These are phyloP conservation scores for Pachydiplax longipennis DNA, from an alignment of 2,888 invertebrate genomes.

Conservation along the genomic window DNA sequence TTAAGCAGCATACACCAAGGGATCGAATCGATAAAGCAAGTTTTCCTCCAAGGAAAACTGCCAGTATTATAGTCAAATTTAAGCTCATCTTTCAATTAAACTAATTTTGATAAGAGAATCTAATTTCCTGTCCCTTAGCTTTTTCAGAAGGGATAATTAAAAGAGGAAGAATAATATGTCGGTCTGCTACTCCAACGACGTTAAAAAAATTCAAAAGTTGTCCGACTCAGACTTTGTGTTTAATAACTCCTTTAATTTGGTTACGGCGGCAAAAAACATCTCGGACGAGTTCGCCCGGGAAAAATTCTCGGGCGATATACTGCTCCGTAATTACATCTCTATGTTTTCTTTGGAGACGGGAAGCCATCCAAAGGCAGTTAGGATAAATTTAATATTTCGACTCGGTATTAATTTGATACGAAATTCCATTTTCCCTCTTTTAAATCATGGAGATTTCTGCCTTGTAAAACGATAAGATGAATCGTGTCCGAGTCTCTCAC, in stretches of 20 bases:
- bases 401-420: background rate
- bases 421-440: background rate
- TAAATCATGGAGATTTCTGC: background rate
- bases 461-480: slow-evolving; percentile 14
- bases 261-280: background rate
- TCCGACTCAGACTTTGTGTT: background rate
- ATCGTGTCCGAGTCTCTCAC: background rate
- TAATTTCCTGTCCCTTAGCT: background rate
- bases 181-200: background rate
- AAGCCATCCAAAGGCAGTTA: background rate
- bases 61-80: background rate
- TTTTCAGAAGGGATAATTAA: background rate
- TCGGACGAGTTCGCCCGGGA: background rate
- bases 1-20: too few relatives aligned
- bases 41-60: background rate
- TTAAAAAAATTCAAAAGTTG: background rate
- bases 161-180: background rate
- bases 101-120: background rate
- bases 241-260: background rate
- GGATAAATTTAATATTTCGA: background rate
- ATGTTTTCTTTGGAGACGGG: slow-evolving; percentile 5
- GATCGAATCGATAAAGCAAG: too few relatives aligned
- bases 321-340: background rate
- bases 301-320: background rate
- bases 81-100: background rate